Percentiles rank a stretch among this genome's conserved stretches.
Evolutionary conservation across 2,888 invertebrate species (phyloP).

Genomic region (Ptychoptera contaminata): DNA sequence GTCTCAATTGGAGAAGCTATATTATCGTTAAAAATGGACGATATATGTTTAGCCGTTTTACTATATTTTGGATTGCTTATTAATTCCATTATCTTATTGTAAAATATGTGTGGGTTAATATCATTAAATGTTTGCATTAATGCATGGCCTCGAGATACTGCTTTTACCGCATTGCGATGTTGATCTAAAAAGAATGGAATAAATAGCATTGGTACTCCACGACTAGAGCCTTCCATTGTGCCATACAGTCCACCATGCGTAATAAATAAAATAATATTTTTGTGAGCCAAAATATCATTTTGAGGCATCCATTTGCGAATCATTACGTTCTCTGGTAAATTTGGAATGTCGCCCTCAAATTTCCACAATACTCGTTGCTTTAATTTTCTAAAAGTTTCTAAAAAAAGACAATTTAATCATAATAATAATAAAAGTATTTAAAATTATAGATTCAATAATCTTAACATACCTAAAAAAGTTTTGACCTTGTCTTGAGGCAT

Average conservation of each 20-base stretch:
- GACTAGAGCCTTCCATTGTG: slow-evolving; percentile 30
- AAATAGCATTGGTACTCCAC: slow-evolving; percentile 31
- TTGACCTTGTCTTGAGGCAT: slow-evolving; percentile 28
- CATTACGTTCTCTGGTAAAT: slow-evolving; percentile 31
- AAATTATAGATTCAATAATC: too few relatives aligned
- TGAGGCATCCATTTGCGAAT: slow-evolving; percentile 38
- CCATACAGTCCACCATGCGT: slow-evolving; percentile 33
- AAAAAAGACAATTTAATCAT: not conserved
- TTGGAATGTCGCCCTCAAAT: slow-evolving; percentile 30
- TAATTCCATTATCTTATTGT: slow-evolving; percentile 23
- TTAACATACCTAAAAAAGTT: slow-evolving; percentile 21
- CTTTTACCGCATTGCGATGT: slow-evolving; percentile 25
- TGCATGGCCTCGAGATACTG: slow-evolving; percentile 27
- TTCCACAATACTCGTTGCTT: slow-evolving; percentile 37
- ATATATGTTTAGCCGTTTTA: slow-evolving; percentile 30
- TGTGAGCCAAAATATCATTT: slow-evolving; percentile 33
- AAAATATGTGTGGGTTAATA: slow-evolving; percentile 24
- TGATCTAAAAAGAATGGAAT: slow-evolving; percentile 33
- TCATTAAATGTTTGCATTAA: slow-evolving; percentile 23
- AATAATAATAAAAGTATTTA: too few relatives aligned
- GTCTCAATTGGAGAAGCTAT: slow-evolving; percentile 38
- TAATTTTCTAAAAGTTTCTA: slow-evolving; percentile 28
- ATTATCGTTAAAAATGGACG: slow-evolving; percentile 37
- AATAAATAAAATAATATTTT: slow-evolving; percentile 31
- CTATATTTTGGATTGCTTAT: slow-evolving; percentile 26